Percentiles rank a stretch among this genome's conserved stretches.
These are phyloP conservation scores for Cotesia typhae DNA, from an alignment of 1,140 invertebrate genomes.

Conservation along the genomic window DNA sequence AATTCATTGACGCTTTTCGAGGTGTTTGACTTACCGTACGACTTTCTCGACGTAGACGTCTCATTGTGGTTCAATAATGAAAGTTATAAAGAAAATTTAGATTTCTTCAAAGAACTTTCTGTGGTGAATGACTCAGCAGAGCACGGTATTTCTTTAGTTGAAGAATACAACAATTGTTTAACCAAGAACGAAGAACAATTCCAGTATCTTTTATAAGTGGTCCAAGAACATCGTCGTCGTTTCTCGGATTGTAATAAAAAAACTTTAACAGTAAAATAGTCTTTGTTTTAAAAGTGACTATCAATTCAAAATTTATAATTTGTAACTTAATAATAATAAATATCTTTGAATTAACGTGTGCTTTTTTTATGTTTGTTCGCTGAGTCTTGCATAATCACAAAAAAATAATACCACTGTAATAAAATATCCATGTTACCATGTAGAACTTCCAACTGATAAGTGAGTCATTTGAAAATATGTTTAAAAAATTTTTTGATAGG, in stretches of 20 bases:
- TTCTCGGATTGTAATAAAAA: slow-evolving; percentile 1
- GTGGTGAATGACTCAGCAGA: slow-evolving; percentile 17
- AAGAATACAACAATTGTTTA: slow-evolving; percentile 16
- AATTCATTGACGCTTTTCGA: neutral
- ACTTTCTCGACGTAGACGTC: slow-evolving; percentile 1
- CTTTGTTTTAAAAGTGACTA: no score
- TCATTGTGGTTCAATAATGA: neutral
- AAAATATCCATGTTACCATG: no score
- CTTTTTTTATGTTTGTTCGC: no score
- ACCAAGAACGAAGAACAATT: slow-evolving; percentile 19
- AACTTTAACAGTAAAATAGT: neutral
- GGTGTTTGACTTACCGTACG: neutral
- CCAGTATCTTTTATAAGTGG: neutral
- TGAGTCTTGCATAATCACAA: no score
- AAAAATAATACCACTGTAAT: no score
- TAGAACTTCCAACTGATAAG: no score
- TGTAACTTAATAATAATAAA: no score
- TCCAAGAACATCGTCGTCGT: neutral
- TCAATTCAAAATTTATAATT: no score
- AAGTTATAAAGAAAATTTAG: slow-evolving; percentile 8
- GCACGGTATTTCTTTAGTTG: slow-evolving; percentile 5
- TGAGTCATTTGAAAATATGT: no score
- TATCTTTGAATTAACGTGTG: no score
- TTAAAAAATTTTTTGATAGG: no score
- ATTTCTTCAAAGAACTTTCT: neutral